phyloP scores from a whole-genome alignment of 2,797 vertebrate species.

The Florisuga fusca region DNA sequence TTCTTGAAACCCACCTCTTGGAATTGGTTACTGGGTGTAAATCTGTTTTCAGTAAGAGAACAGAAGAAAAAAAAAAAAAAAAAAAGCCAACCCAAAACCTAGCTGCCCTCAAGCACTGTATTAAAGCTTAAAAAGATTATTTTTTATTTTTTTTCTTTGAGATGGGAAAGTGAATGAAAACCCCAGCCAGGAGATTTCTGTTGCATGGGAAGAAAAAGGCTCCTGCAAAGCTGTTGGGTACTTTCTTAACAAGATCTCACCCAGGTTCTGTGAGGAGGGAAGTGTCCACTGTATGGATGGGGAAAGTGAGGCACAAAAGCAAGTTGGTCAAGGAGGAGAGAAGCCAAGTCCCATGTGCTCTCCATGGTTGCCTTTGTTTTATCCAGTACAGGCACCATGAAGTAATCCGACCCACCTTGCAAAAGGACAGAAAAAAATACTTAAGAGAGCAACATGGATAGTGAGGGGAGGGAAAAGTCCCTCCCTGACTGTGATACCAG shows the following conservation, averaged over 20 bases:
- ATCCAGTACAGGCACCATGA: too few relatives aligned
- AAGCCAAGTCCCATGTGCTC: background rate
- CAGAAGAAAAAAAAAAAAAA: background rate
- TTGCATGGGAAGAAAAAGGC: background rate
- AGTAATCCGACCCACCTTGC: too few relatives aligned
- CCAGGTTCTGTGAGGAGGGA: background rate
- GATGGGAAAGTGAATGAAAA: background rate
- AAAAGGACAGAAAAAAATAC: background rate
- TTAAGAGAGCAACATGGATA: background rate
- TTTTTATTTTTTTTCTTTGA: background rate
- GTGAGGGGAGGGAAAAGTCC: fast-evolving
- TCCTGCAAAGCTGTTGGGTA: background rate
- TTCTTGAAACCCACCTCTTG: background rate
- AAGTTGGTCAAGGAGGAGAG: background rate
- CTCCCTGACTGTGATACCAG: background rate
- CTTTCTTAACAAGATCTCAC: background rate
- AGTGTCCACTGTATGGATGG: background rate
- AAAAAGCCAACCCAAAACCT: background rate
- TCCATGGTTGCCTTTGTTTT: background rate
- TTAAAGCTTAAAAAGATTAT: conserved; percentile 30
- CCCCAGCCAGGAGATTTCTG: background rate
- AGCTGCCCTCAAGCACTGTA: background rate
- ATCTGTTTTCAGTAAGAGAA: background rate
- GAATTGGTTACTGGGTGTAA: background rate
- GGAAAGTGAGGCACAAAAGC: conserved; percentile 7